These are phyloP conservation scores for Colostygia pectinataria DNA, from an alignment of 2,888 invertebrate genomes.

Conservation along the genomic window DNA sequence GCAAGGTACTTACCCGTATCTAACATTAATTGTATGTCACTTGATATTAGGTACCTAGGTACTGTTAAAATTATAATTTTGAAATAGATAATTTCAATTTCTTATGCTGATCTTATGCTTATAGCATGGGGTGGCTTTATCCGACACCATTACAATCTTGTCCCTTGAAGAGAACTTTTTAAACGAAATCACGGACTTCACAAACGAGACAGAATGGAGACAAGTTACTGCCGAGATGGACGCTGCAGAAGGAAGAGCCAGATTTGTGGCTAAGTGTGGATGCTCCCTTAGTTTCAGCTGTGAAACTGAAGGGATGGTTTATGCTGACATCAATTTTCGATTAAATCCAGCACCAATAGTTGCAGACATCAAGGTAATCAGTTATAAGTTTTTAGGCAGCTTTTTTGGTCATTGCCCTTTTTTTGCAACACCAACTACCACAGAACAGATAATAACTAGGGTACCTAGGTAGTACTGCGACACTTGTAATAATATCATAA, in stretches of 20 bases:
- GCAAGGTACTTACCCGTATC: constrained; percentile 40
- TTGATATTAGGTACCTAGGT: too few species aligned
- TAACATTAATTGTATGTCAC: too few species aligned
- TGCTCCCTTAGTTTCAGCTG: constrained; percentile 52
- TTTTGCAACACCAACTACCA: too few species aligned
- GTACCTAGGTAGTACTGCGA: too few species aligned
- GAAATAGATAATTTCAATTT: too few species aligned
- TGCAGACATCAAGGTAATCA: constrained; percentile 41
- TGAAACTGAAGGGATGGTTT: constrained; percentile 43
- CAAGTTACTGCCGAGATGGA: constrained; percentile 41
- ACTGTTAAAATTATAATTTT: too few species aligned
- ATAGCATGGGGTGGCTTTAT: constrained; percentile 54
- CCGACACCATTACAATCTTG: constrained; percentile 50
- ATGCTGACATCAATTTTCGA: constrained; percentile 49
- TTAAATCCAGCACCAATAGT: constrained; percentile 48
- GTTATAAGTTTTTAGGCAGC: too few species aligned
- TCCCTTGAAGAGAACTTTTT: constrained; percentile 64
- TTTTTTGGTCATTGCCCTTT: too few species aligned
- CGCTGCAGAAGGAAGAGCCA: constrained; percentile 50
- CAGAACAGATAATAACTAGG: too few species aligned
- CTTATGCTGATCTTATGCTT: constrained; percentile 4
- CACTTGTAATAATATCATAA: too few species aligned
- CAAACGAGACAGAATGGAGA: constrained; percentile 56
- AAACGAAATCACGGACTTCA: constrained; percentile 56
- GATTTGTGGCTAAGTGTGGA: constrained; percentile 52